Evolutionary conservation across 2,797 vertebrate genomes (phyloP).

Genomic region (Lerista edwardsae): DNA sequence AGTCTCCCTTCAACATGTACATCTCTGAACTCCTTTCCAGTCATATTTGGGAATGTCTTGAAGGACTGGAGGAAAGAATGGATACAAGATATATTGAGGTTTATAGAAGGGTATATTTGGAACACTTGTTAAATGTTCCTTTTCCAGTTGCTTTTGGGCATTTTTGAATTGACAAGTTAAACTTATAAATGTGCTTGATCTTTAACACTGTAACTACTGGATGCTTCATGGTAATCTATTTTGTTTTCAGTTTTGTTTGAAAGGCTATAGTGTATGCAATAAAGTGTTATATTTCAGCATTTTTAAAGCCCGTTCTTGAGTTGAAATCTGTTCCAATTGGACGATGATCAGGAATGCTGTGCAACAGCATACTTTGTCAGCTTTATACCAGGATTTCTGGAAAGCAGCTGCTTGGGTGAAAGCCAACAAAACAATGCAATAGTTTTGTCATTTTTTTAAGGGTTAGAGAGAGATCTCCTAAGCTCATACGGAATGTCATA

Average conservation of each 20-base stretch:
- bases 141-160: not conserved
- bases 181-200: not conserved
- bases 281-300: slow-evolving; percentile 32
- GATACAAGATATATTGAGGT: not conserved
- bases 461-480: slow-evolving; percentile 50
- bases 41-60: not conserved
- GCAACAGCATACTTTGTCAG: slow-evolving; percentile 75
- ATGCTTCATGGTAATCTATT: slow-evolving; percentile 49
- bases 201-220: not conserved
- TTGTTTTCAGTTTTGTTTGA: slow-evolving; percentile 28
- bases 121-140: not conserved
- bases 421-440: slow-evolving; percentile 64
- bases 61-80: not conserved
- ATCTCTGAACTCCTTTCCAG: not conserved
- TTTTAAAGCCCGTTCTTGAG: slow-evolving; percentile 52
- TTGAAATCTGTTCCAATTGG: slow-evolving; percentile 74
- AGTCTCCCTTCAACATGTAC: not conserved
- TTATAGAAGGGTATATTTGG: not conserved
- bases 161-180: not conserved
- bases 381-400: slow-evolving; percentile 73
- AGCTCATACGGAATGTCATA: slow-evolving; percentile 53
- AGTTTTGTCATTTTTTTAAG: slow-evolving; percentile 60
- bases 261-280: slow-evolving; percentile 34
- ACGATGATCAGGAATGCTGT: slow-evolving; percentile 74
- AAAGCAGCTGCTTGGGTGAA: slow-evolving; percentile 71